These are phyloP conservation scores for Laterallus jamaicensis DNA, from an alignment of 2,113 vertebrate genomes.

Conservation along the genomic window DNA sequence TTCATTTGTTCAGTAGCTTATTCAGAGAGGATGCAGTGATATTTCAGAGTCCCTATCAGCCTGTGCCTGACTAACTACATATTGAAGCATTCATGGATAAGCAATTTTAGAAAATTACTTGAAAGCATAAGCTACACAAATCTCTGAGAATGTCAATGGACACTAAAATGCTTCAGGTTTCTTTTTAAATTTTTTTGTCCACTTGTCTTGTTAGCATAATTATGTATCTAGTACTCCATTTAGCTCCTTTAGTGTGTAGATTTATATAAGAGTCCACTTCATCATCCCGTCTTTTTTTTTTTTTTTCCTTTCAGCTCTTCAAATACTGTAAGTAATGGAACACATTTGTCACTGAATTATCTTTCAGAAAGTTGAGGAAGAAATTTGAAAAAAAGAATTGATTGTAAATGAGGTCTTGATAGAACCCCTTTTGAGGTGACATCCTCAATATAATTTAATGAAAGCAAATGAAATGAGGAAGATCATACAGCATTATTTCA, in stretches of 20 bases:
- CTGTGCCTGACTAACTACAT: not conserved
- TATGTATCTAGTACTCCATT: not conserved
- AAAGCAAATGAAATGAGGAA: not conserved
- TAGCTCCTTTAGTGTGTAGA: conserved; percentile 13
- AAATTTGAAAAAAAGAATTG: not conserved
- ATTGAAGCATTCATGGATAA: conserved; percentile 18
- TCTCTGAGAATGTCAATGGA: not conserved
- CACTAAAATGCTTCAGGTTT: not conserved
- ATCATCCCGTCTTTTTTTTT: conserved; percentile 1
- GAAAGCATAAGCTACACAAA: not conserved
- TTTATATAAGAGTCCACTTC: conserved; percentile 6
- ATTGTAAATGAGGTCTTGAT: not conserved
- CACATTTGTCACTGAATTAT: conserved; percentile 12
- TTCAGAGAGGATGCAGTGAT: not conserved
- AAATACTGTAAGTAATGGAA: conserved; percentile 20
- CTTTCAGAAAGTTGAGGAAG: not conserved
- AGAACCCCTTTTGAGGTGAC: not conserved
- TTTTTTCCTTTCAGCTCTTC: not conserved
- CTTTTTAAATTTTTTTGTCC: not conserved
- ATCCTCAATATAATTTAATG: not conserved
- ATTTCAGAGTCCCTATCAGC: not conserved
- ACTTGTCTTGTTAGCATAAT: conserved; percentile 29
- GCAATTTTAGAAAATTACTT: conserved; percentile 50
- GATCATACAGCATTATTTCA: not conserved
- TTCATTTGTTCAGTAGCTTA: conserved; percentile 8